Evolutionary conservation across 2,797 vertebrate genomes (phyloP).

Genomic region (Rhinogobio ventralis): DNA sequence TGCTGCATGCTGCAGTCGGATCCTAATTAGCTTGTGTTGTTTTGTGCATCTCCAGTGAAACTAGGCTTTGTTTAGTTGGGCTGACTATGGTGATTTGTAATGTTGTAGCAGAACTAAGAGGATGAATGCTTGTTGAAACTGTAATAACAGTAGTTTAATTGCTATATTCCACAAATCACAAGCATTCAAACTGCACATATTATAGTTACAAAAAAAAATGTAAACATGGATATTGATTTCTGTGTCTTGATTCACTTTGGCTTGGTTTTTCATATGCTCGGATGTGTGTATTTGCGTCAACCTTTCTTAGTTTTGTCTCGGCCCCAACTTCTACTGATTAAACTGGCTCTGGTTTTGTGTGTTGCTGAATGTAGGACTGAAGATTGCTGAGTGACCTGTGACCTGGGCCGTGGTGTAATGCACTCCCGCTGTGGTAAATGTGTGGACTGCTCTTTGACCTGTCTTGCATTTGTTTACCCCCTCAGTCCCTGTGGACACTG

Average conservation of each 20-base stretch:
- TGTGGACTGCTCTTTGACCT: slow-evolving; percentile 46
- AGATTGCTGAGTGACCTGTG: slow-evolving; percentile 52
- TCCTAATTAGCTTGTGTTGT: slow-evolving; percentile 49
- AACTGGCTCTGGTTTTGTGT: slow-evolving; percentile 46
- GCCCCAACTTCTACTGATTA: slow-evolving; percentile 35
- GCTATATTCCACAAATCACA: neutral
- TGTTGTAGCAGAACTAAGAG: slow-evolving; percentile 15
- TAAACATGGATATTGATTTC: slow-evolving; percentile 17
- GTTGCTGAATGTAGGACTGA: slow-evolving; percentile 37
- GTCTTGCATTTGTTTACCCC: slow-evolving; percentile 44
- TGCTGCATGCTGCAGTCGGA: slow-evolving; percentile 26
- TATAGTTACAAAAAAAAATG: neutral
- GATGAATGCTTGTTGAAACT: slow-evolving; percentile 20
- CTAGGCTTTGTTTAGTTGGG: slow-evolving; percentile 52
- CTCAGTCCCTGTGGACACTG: neutral
- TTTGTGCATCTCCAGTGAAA: slow-evolving; percentile 44
- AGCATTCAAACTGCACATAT: neutral
- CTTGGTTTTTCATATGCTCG: slow-evolving; percentile 3
- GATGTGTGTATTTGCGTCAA: neutral
- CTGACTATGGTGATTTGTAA: slow-evolving; percentile 45
- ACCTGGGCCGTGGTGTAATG: slow-evolving; percentile 41
- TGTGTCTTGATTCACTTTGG: neutral
- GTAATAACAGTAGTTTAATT: slow-evolving; percentile 21
- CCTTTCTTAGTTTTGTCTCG: slow-evolving; percentile 19
- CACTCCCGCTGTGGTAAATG: slow-evolving; percentile 7